Base-by-base conservation (phyloP, 2,113 vertebrate genomes). In the Mastomys coucha region DNA sequence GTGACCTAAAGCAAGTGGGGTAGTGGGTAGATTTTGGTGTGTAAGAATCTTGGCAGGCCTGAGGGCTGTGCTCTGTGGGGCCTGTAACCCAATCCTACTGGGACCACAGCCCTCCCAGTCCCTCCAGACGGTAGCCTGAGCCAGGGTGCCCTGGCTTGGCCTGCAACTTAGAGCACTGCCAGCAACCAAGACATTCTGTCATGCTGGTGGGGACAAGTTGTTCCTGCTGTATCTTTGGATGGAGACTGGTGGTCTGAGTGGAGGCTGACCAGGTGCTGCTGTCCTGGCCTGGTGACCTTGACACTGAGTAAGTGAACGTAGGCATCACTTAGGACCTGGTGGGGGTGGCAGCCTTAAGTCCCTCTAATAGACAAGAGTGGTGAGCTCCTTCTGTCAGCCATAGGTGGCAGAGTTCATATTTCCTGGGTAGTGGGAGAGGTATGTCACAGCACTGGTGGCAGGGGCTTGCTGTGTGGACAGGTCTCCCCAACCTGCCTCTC, bases 141-240 rank as follows among this genome's bases (percentile, higher is more conserved):
- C 14, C 14, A 33, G 9, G 39, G 60, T 67, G 56, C 5, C 81
- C n/a, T 42, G 36, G 80, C 20, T 26, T 60, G 58, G 56, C 56
- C 14, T 1, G 13, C 13, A 24, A 4, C 80, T 84, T n/a, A 42
- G 56, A 85, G 39, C 8, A 33, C n/a, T 49, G 60, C 39, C 82
- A 65, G 39, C 28, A 17, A 49, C 39, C 26, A 22, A 63, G 63
- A 49, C 28, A 36, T 49, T 39, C 84, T 49, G 60, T 86, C 63
- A 49, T 12, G 17, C 63, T 17, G 17, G 81, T 42, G 24, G 81
- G 81, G 4, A 84, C 81, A 63, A 31, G 89, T 75, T 26, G 22
- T 65, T 63, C 72, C 0, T 22, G 42, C 85, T 17, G 20, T 60
- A 36, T 73, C 80, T 91, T 93, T 96, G 93, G 95, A 73, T 39